These are phyloP conservation scores for Poliocrania exsul DNA, from an alignment of 2,797 vertebrate genomes.

Conservation along the genomic window DNA sequence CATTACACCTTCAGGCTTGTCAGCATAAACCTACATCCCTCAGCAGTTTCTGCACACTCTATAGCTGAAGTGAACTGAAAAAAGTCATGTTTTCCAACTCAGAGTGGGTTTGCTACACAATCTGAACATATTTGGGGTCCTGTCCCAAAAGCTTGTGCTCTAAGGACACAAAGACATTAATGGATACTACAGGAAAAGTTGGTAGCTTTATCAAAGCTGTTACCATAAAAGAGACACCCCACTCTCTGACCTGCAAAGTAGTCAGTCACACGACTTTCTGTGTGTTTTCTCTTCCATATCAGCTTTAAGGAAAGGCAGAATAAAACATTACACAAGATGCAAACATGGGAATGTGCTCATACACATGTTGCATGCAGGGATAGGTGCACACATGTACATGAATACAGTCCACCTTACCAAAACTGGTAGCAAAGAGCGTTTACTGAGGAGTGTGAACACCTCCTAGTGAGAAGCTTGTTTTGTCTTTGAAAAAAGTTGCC, in stretches of 20 bases:
- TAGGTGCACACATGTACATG: rapidly evolving
- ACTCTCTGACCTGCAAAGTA: not conserved
- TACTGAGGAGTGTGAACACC: not conserved
- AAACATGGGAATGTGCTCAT: not conserved
- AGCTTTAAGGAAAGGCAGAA: not conserved
- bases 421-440: not conserved
- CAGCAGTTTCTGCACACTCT: not conserved
- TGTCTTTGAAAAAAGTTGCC: conserved; percentile 4
- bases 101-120: not conserved
- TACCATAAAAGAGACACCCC: not conserved
- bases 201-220: not conserved
- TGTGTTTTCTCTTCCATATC: not conserved
- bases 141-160: not conserved
- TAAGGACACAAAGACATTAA: not conserved
- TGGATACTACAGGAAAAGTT: not conserved
- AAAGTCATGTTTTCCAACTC: not conserved
- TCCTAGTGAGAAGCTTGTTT: not conserved
- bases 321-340: not conserved
- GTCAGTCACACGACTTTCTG: rapidly evolving
- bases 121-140: not conserved
- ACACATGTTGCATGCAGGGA: rapidly evolving
- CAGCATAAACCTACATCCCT: not conserved
- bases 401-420: not conserved
- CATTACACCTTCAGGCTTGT: not conserved
- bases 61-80: not conserved